Evolutionary conservation across 1,140 invertebrate genomes (phyloP), one percentile per base, ranked within the genome.

Genomic region (Limonius californicus): DNA sequence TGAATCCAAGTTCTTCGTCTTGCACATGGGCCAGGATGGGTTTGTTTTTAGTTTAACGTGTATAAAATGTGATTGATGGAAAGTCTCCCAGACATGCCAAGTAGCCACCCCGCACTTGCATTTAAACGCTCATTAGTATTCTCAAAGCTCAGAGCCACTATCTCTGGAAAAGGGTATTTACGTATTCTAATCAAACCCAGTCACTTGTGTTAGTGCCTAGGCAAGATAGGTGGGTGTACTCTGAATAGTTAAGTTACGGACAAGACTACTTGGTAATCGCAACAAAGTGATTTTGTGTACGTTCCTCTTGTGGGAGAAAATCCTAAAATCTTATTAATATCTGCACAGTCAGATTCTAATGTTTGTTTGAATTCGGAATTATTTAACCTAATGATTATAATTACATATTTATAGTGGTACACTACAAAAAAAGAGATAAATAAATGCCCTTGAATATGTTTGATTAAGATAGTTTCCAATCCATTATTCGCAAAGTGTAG

Each of bases 121-220:
- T 39, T 39, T 39, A 39, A 39, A 39, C 35, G 11, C 35, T 39
- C 35, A 39, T 39, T 39, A 39, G 35, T 39, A 39, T 39, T 39
- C 35, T 39, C 35, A 39, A 39, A 39, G 35, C 35, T 39, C n/a
- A 14, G 35, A 39, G 35, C 11, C 35, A 39, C 35, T 39, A 12
- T 39, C 35, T 39, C 35, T 39, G n/a, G 35, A 39, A 39, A 39
- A 39, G 35, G 35, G 35, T 39, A 39, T 39, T 39, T 39, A 39
- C 35, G 35, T 39, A 39, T 39, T 39, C 35, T 39, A 39, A 39
- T 39, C 35, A 39, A 39, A 39, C 8, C 35, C 35, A 7, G 35
- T 12, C 35, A 39, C 7, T 39, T 39, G 8, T 39, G 35, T 39
- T 39, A 14, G 7, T 39, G 35, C 8, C 35, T 39, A 39, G 35